phyloP scores from a whole-genome alignment of 2,888 invertebrate species.

The Panopea generosa region DNA sequence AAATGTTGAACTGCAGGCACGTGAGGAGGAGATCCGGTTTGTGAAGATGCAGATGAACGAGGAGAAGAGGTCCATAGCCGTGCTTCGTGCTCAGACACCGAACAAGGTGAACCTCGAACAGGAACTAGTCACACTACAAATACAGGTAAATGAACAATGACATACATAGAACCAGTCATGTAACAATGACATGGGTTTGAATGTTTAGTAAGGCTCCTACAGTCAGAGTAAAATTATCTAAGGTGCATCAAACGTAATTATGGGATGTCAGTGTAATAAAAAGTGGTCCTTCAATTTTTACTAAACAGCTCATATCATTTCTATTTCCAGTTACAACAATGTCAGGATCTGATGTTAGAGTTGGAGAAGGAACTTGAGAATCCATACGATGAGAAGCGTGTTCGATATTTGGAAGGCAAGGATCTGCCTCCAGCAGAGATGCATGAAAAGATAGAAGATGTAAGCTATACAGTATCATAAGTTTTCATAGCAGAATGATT shows the following conservation, averaged over 20 bases:
- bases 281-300: too few species aligned
- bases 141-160: constrained; percentile 81
- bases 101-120: constrained; percentile 80
- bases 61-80: constrained; percentile 79
- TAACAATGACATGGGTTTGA: too few species aligned
- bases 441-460: constrained; percentile 84
- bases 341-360: constrained; percentile 84
- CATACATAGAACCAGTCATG: too few species aligned
- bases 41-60: constrained; percentile 82
- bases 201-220: too few species aligned
- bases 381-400: constrained; percentile 81
- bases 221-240: too few species aligned
- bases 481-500: background rate
- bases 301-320: too few species aligned
- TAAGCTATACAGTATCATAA: constrained; percentile 46
- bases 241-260: too few species aligned
- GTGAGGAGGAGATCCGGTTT: constrained; percentile 84
- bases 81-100: constrained; percentile 80
- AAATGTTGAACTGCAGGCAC: constrained; percentile 82
- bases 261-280: too few species aligned
- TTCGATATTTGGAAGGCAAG: constrained; percentile 82
- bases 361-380: constrained; percentile 84
- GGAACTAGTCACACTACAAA: constrained; percentile 83
- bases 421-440: constrained; percentile 83
- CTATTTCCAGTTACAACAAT: constrained; percentile 46